Percentiles rank a stretch among this genome's conserved stretches.
Evolutionary conservation across 2,113 vertebrate species (phyloP).

Genomic region (Bostrychus sinensis): DNA sequence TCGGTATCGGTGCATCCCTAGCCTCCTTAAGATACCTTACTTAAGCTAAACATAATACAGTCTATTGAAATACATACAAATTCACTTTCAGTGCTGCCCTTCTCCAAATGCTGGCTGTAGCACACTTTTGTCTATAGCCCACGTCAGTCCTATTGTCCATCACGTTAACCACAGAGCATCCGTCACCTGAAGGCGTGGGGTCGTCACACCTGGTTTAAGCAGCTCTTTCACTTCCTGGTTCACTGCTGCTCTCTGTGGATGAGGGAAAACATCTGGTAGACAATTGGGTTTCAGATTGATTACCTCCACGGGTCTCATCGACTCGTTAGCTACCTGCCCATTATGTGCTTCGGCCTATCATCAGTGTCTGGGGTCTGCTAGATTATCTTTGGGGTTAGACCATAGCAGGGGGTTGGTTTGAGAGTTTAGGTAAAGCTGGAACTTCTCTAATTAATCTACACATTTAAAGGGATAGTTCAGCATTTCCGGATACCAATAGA

Average conservation of each 20-base stretch:
- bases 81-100: background rate
- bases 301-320: background rate
- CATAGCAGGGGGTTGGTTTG: no score
- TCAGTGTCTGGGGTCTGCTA: background rate
- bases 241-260: constrained; percentile 15
- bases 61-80: no score
- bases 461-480: no score
- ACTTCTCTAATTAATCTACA: no score
- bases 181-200: constrained; percentile 43
- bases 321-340: background rate
- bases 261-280: constrained; percentile 43
- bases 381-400: background rate
- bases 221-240: constrained; percentile 40
- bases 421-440: no score
- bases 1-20: no score
- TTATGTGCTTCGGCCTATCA: background rate
- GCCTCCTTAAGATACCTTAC: no score
- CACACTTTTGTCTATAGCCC: constrained; percentile 40
- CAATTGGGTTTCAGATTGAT: background rate
- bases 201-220: constrained; percentile 12
- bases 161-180: constrained; percentile 39
- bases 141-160: constrained; percentile 21
- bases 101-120: background rate
- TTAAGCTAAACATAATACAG: no score
- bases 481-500: no score